Evolutionary conservation across 2,888 invertebrate species (phyloP).

Genomic region (Amiota communis): DNA sequence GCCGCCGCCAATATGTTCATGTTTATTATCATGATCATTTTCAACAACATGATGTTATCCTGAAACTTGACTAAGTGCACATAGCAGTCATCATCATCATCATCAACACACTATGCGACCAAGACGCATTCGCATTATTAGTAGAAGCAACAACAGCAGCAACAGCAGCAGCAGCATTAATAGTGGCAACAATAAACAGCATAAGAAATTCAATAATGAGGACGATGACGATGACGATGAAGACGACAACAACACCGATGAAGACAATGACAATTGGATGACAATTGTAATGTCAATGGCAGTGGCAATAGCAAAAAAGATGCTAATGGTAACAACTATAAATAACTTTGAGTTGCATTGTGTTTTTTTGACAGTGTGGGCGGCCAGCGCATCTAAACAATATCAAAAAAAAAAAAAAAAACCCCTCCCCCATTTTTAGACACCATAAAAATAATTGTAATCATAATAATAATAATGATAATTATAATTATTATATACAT

Average conservation of each 20-base stretch:
- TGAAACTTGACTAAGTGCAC: not conserved
- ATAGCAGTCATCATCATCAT: not conserved
- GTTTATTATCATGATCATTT: not conserved
- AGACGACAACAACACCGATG: not conserved
- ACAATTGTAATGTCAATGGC: slow-evolving; percentile 17
- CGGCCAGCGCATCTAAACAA: slow-evolving; percentile 32
- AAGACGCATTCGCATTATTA: not conserved
- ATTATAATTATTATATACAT: too few species aligned
- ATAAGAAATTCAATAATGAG: not conserved
- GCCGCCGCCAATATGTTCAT: not conserved
- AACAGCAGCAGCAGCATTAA: not conserved
- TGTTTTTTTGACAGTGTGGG: not conserved
- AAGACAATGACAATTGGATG: not conserved
- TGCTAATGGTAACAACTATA: too few species aligned
- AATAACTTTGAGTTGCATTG: too few species aligned
- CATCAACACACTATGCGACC: not conserved
- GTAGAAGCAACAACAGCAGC: too few species aligned
- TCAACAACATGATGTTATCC: too few species aligned
- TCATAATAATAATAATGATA: not conserved
- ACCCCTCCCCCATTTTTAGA: too few species aligned
- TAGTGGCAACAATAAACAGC: not conserved
- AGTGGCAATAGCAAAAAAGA: not conserved
- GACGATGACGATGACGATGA: not conserved
- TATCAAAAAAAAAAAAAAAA: too few species aligned
- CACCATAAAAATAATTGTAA: slow-evolving; percentile 14